Evolutionary conservation across 1,140 invertebrate species (phyloP).

Genomic region (Euura saliciscinereae): DNA sequence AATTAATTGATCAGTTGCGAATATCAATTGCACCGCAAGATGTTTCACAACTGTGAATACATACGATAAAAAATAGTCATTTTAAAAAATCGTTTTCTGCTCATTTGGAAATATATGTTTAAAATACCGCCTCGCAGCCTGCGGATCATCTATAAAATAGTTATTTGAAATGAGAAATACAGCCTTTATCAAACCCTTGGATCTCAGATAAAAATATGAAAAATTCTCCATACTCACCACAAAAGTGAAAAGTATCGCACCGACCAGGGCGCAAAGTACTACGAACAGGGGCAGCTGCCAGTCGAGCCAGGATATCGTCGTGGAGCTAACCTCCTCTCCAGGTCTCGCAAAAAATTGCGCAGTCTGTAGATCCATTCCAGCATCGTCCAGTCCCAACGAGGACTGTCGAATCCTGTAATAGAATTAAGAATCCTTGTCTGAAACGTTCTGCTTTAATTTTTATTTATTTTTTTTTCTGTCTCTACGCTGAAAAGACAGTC

Average conservation of each 20-base stretch:
- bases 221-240: slow-evolving; percentile 42
- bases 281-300: slow-evolving; percentile 55
- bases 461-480: neutral
- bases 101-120: too few relatives aligned
- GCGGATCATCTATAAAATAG: too few relatives aligned
- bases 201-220: neutral
- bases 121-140: too few relatives aligned
- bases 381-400: slow-evolving; percentile 59
- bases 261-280: slow-evolving; percentile 54
- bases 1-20: too few relatives aligned
- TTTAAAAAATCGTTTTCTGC: neutral
- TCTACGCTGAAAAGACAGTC: neutral
- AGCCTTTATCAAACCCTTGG: neutral
- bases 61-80: neutral
- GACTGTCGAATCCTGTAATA: slow-evolving; percentile 53
- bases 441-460: too few relatives aligned
- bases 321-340: slow-evolving; percentile 51
- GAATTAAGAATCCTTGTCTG: too few relatives aligned
- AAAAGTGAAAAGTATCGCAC: slow-evolving; percentile 57
- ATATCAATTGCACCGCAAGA: neutral
- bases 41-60: neutral
- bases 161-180: too few relatives aligned
- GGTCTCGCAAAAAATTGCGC: slow-evolving; percentile 49
- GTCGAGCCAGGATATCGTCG: slow-evolving; percentile 54
- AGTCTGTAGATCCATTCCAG: slow-evolving; percentile 59